phyloP scores from a whole-genome alignment of 2,113 vertebrate genomes.

The Tenrec ecaudatus region DNA sequence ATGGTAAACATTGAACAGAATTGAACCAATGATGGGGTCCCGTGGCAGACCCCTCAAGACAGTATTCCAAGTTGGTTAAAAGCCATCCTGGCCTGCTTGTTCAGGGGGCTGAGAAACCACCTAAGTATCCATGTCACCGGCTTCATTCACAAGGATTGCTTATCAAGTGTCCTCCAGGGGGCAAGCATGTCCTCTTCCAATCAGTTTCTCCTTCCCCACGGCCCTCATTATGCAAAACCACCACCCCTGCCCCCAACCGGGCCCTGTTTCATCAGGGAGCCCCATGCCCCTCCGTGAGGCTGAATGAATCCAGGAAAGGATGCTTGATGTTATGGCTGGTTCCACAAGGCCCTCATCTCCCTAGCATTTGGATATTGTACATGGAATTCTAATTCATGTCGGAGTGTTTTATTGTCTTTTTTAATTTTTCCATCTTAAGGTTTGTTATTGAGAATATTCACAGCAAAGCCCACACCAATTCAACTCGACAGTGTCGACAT shows the following conservation, averaged over 20 bases:
- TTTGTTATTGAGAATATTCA: no score
- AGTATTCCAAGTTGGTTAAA: background rate
- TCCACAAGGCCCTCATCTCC: background rate
- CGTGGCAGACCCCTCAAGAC: background rate
- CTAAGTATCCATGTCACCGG: slow-evolving; percentile 41
- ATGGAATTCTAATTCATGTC: background rate
- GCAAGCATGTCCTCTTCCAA: slow-evolving; percentile 5
- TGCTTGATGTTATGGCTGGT: background rate
- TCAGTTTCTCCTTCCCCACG: background rate
- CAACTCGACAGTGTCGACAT: no score
- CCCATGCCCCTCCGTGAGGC: background rate
- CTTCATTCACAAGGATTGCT: slow-evolving; percentile 45
- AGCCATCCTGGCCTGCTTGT: background rate
- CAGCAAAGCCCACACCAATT: no score
- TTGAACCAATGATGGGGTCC: background rate
- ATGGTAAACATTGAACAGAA: slow-evolving; percentile 37
- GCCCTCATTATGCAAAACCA: background rate
- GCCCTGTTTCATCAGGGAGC: background rate
- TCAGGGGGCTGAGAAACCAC: background rate
- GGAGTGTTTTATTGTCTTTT: no score
- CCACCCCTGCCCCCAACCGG: no score
- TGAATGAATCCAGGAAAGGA: background rate
- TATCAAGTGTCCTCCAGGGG: slow-evolving; percentile 18
- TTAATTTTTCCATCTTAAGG: no score
- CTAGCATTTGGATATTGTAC: background rate